These are phyloP conservation scores for Neoseiulus cucumeris DNA, from an alignment of 1,140 invertebrate species.

Conservation along the genomic window DNA sequence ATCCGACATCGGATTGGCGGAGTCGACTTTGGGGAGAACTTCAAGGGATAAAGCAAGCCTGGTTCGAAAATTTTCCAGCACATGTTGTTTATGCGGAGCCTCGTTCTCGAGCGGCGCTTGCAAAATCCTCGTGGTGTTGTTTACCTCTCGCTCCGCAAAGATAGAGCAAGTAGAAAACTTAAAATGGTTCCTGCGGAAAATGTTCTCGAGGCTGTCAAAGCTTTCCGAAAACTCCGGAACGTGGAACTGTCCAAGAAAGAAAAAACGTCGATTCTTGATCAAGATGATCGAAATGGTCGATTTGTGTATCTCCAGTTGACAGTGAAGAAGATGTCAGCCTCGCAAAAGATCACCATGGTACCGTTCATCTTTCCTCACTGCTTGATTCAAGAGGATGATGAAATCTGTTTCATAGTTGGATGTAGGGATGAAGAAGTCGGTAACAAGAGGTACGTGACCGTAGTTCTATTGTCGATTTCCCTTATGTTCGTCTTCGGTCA, in stretches of 20 bases:
- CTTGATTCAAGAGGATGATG: not conserved
- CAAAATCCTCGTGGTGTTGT: not conserved
- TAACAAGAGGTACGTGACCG: not conserved
- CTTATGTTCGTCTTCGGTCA: too few species aligned
- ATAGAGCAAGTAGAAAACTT: too few species aligned
- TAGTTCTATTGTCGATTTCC: too few species aligned
- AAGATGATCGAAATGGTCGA: not conserved
- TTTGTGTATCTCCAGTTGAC: slow-evolving; percentile 4
- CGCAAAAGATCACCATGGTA: not conserved
- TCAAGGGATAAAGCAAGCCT: too few species aligned
- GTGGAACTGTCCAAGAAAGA: not conserved
- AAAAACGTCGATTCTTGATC: not conserved
- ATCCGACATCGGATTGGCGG: too few species aligned
- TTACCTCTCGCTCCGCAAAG: not conserved
- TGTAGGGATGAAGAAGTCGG: not conserved
- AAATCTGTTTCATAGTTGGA: not conserved
- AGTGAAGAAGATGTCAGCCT: slow-evolving; percentile 7
- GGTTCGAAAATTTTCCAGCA: too few species aligned
- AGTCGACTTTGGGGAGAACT: too few species aligned
- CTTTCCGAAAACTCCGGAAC: not conserved
- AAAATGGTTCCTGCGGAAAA: not conserved
- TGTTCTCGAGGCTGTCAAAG: not conserved
- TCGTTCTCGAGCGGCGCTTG: too few species aligned
- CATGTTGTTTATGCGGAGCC: too few species aligned
- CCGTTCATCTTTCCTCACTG: slow-evolving; percentile 5